Conservation (phyloP, 2,113 vertebrate genomes). For the Bettongia penicillata region DNA sequence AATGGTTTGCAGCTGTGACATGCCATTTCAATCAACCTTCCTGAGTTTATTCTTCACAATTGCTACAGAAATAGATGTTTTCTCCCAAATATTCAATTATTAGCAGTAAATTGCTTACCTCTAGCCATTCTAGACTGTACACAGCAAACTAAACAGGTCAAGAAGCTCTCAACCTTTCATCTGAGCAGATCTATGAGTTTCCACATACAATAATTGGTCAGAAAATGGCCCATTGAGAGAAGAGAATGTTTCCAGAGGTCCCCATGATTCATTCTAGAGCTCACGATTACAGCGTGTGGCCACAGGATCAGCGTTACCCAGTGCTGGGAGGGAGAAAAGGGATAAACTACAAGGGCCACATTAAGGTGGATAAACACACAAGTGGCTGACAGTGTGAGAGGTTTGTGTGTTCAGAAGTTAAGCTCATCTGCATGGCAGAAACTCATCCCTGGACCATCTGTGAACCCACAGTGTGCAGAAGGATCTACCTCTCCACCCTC, state of each 20-base stretch:
- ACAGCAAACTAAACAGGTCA: background rate
- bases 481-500: background rate
- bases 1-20: slow-evolving; percentile 50
- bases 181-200: background rate
- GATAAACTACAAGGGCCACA: background rate
- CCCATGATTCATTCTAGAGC: background rate
- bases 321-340: background rate
- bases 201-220: background rate
- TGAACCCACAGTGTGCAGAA: background rate
- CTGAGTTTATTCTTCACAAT: slow-evolving; percentile 51
- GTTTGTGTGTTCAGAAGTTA: background rate
- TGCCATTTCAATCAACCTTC: slow-evolving; percentile 48
- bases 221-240: background rate
- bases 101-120: slow-evolving; percentile 51
- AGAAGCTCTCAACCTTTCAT: slow-evolving; percentile 15
- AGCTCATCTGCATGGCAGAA: background rate
- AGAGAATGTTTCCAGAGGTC: background rate
- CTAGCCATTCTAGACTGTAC: background rate
- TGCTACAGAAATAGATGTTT: slow-evolving; percentile 54
- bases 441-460: background rate
- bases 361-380: background rate
- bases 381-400: background rate
- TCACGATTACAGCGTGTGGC: background rate
- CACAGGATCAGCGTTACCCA: background rate
- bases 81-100: slow-evolving; percentile 47